A percentile compares a stretch with the other conserved stretches of the same genome.
These are phyloP conservation scores for Machimus rusticus DNA, from an alignment of 2,888 invertebrate species.

Conservation along the genomic window DNA sequence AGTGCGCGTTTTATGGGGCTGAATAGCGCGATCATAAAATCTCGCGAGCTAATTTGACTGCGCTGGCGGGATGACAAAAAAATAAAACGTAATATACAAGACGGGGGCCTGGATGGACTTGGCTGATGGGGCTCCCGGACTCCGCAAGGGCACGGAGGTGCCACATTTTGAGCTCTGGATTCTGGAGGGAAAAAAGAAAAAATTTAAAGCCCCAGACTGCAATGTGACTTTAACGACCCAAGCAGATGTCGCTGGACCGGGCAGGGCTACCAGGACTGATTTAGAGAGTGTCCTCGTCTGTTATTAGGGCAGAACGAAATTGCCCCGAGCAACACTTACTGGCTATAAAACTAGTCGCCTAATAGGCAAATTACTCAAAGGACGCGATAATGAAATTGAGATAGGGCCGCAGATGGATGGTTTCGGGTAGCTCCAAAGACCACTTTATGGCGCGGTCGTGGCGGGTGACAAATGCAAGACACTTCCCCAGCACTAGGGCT, in stretches of 20 bases:
- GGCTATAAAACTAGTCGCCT: background rate
- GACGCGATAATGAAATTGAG: background rate
- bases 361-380: constrained; percentile 15
- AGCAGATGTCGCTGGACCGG: constrained; percentile 1
- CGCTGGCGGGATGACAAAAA: background rate
- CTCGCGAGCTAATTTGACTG: constrained; percentile 25
- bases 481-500: background rate
- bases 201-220: background rate
- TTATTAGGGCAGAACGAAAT: constrained; percentile 21
- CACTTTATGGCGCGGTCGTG: background rate
- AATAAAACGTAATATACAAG: background rate
- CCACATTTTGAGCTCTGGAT: background rate
- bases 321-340: constrained; percentile 1
- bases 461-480: background rate
- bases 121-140: background rate
- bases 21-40: constrained; percentile 28
- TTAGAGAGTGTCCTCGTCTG: background rate
- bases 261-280: too few relatives aligned
- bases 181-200: background rate
- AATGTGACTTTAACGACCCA: constrained; percentile 12
- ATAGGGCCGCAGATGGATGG: background rate
- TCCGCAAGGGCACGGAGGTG: constrained; percentile 2
- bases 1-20: constrained; percentile 21
- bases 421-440: background rate
- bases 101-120: too few relatives aligned